A percentile compares a stretch with the other conserved stretches of the same genome.
These are phyloP conservation scores for Spodoptera picta DNA, from an alignment of 2,888 invertebrate species.

Conservation along the genomic window DNA sequence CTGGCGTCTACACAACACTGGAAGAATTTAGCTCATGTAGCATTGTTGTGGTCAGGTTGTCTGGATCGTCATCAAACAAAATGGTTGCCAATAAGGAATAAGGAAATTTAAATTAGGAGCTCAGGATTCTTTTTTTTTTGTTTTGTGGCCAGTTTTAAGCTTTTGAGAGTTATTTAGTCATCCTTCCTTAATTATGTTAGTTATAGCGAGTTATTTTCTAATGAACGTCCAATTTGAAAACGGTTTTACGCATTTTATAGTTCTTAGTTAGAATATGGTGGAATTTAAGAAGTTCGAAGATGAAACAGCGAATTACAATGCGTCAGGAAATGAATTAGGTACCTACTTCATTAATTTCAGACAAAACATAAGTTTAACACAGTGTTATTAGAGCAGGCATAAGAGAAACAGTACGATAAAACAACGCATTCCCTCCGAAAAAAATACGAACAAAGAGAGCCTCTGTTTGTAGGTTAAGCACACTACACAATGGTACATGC, in stretches of 20 bases:
- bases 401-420: slow-evolving; percentile 44
- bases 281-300: no score
- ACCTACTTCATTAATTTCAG: not conserved
- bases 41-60: slow-evolving; percentile 19
- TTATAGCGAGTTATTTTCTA: no score
- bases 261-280: no score
- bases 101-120: slow-evolving; percentile 19
- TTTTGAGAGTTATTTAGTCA: no score
- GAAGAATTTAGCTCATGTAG: slow-evolving; percentile 20
- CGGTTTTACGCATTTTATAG: no score
- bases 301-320: no score
- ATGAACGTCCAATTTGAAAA: no score
- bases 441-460: slow-evolving; percentile 55
- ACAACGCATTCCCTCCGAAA: slow-evolving; percentile 53
- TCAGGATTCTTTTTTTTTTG: not conserved
- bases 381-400: slow-evolving; percentile 1
- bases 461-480: slow-evolving; percentile 45
- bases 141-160: not conserved
- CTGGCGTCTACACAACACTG: slow-evolving; percentile 11
- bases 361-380: slow-evolving; percentile 3
- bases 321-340: no score
- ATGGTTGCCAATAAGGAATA: slow-evolving; percentile 27
- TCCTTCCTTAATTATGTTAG: no score
- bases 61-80: slow-evolving; percentile 41
- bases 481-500: slow-evolving; percentile 56